Conservation (phyloP, 2,113 vertebrate genomes). For the Heteronetta atricapilla region DNA sequence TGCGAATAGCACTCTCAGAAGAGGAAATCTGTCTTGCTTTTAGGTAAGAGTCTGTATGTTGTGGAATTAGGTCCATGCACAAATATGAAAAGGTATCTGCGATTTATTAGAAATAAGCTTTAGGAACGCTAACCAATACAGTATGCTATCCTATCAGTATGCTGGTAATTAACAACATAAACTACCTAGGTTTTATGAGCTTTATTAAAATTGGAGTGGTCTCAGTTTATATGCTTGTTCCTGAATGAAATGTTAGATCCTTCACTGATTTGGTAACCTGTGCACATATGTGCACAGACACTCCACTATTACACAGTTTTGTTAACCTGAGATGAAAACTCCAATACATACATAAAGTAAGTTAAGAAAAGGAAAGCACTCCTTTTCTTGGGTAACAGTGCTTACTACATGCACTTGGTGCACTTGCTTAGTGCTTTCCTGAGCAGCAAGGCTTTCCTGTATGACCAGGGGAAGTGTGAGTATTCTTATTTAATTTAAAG, state of each 20-base stretch:
- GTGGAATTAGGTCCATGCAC: neutral
- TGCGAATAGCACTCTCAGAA: neutral
- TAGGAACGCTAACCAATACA: neutral
- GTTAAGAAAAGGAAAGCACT: neutral
- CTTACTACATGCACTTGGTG: neutral
- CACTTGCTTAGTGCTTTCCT: neutral
- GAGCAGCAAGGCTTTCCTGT: neutral
- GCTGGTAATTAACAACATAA: neutral
- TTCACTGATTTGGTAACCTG: neutral
- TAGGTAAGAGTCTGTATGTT: neutral
- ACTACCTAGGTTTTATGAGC: neutral
- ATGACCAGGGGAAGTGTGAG: neutral
- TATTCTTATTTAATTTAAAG: neutral
- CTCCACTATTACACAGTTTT: neutral
- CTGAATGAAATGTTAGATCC: neutral
- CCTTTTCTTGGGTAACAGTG: neutral
- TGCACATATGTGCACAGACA: neutral
- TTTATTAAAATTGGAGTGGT: neutral
- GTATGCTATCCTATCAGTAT: neutral
- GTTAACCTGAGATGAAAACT: neutral
- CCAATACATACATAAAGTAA: neutral
- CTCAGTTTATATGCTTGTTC: neutral
- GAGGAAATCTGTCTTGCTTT: neutral
- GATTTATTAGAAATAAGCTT: neutral
- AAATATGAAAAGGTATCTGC: neutral